Conservation (phyloP, 1,140 invertebrate genomes). For the Aphelinus atriplicis region DNA sequence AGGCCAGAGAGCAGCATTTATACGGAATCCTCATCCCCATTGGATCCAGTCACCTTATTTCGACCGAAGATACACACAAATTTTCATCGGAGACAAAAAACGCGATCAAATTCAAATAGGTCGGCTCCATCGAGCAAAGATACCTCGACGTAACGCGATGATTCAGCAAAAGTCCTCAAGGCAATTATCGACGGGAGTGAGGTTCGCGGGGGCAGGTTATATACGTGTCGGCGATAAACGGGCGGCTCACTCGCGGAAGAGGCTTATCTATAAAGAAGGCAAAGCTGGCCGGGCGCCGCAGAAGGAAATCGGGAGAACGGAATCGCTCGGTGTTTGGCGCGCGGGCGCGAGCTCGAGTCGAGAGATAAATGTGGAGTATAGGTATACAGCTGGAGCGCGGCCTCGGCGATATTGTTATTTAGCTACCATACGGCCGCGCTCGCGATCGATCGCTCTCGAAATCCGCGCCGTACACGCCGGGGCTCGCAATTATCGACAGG, state of each 20-base stretch:
- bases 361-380: not conserved
- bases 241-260: not conserved
- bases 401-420: constrained; percentile 24
- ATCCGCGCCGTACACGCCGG: constrained; percentile 43
- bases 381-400: not conserved
- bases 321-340: not conserved
- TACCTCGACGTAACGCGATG: too few relatives aligned
- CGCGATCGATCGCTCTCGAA: constrained; percentile 44
- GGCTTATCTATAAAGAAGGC: constrained; percentile 31
- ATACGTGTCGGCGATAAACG: too few relatives aligned
- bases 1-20: too few relatives aligned
- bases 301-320: not conserved
- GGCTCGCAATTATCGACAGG: constrained; percentile 53
- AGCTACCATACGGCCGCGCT: not conserved
- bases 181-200: constrained; percentile 16
- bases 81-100: too few relatives aligned
- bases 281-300: not conserved
- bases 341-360: not conserved
- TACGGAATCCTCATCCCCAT: too few relatives aligned
- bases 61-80: too few relatives aligned
- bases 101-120: too few relatives aligned
- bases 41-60: too few relatives aligned
- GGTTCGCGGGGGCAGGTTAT: too few relatives aligned
- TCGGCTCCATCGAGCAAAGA: too few relatives aligned
- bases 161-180: constrained; percentile 27